Percentiles rank a stretch among this genome's conserved stretches.
phyloP scores from a whole-genome alignment of 2,888 invertebrate genomes.

The Plagodis pulveraria region DNA sequence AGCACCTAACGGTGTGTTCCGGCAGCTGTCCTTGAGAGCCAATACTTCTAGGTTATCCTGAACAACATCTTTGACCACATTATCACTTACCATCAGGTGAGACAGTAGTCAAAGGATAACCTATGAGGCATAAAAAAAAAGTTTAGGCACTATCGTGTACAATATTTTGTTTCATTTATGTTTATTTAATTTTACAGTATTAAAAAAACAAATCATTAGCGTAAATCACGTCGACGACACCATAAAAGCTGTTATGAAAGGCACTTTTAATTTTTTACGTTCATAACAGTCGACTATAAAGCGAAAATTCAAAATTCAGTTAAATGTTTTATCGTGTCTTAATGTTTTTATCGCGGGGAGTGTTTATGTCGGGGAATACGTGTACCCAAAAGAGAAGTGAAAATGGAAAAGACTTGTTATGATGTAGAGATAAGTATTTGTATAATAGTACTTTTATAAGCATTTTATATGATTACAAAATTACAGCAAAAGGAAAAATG shows the following conservation, averaged over 20 bases:
- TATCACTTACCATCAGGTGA: too few relatives aligned
- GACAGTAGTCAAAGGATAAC: too few relatives aligned
- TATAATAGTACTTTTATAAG: too few relatives aligned
- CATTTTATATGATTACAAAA: background rate
- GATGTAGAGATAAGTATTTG: background rate
- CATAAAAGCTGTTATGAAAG: constrained; percentile 59
- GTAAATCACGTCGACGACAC: constrained; percentile 63
- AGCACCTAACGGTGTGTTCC: too few relatives aligned
- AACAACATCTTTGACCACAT: too few relatives aligned
- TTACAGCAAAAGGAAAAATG: background rate
- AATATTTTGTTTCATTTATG: too few relatives aligned
- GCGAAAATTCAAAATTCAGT: constrained; percentile 63
- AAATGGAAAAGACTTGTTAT: constrained; percentile 73
- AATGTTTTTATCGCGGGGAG: constrained; percentile 55
- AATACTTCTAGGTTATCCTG: too few relatives aligned
- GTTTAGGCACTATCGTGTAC: too few relatives aligned
- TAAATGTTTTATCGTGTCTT: constrained; percentile 64
- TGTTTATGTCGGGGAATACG: constrained; percentile 35
- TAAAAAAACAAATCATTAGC: constrained; percentile 55
- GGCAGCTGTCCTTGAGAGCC: too few relatives aligned
- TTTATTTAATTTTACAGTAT: background rate
- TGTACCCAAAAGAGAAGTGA: constrained; percentile 31
- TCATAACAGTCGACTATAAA: constrained; percentile 52
- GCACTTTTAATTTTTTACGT: constrained; percentile 62
- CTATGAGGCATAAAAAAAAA: too few relatives aligned